Base-by-base conservation (phyloP, 2,888 invertebrate species). In the Xestia sexstrigata region DNA sequence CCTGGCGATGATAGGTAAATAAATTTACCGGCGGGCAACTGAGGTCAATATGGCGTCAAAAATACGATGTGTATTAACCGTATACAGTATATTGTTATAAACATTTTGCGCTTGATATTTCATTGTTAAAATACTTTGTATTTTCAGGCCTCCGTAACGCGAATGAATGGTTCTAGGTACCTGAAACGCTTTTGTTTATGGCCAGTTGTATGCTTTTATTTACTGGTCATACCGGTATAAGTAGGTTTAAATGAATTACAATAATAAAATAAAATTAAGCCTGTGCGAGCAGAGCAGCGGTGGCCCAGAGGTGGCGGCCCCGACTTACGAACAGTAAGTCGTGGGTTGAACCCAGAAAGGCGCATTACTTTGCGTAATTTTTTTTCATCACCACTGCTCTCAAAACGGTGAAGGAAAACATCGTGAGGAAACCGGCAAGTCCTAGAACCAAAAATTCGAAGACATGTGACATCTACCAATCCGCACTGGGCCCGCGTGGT, bases 1-100 rank as follows among this genome's bases (percentile, higher is more conserved):
- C 63, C 70, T 85, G 85, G 58, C 69, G 63, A 23, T 70, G 52
- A 35, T 39, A 39, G 58, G 63, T 66, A 35, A 60, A 58, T 77
- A 71, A 73, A 74, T 66, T 65, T n/a, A 39, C 3, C 23, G 45
- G 47, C 65, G 30, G 74, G 30, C 13, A 26, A 26, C 76, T 26
- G 72, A 76, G 60, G 69, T 63, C 49, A 72, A 47, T 23, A 26
- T 60, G 45, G 42, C 49, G 62, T 17, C 55, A 62, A 26, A 69
- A 62, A 60, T 49, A 45, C 42, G 63, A 69, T 2, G 17, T 66
- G 62, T 49, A 67, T 63, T 42, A 39, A 52, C 17, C 7, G 3
- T 13, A 42, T 30, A 63, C 47, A 58, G 35, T 45, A 67, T 17
- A 26, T 60, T 81, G 15, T 75, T 58, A 26, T 49, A 49, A 65